Base-by-base conservation (phyloP, 2,888 invertebrate genomes). In the Elmis aenea region DNA sequence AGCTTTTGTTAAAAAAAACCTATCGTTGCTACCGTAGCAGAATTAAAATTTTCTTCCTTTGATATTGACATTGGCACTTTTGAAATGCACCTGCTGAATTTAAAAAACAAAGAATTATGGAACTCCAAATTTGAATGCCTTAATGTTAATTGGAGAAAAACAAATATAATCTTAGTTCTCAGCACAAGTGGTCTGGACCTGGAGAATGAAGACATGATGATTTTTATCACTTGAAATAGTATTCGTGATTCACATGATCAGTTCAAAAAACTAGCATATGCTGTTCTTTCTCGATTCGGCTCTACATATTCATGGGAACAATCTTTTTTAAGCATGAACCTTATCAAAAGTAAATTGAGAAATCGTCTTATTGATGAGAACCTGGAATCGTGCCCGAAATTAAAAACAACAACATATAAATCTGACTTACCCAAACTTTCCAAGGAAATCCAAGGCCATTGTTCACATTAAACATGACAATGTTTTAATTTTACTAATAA, bases 161-260 rank as follows among this genome's bases (percentile, higher is more conserved):
- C n/a, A n/a, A n/a, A n/a, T n/a, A n/a, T n/a, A n/a, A n/a, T n/a
- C n/a, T n/a, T n/a, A n/a, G 24, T 23, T 23, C 10, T 9, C 24
- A 23, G 24, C 24, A 23, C 24, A 23, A n/a, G n/a, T 3, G 10
- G 10, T 3, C 5, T 52, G n/a, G n/a, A n/a, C n/a, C n/a, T n/a
- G n/a, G n/a, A n/a, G n/a, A n/a, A n/a, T n/a, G n/a, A n/a, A n/a
- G n/a, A n/a, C n/a, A n/a, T n/a, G n/a, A n/a, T n/a, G n/a, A n/a
- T n/a, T n/a, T n/a, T n/a, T n/a, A n/a, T n/a, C n/a, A n/a, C n/a
- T n/a, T n/a, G n/a, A n/a, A n/a, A 53, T 56, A 57, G 51, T 54
- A 51, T 55, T 55, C 55, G 48, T 46, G 49, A 56, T 41, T 51
- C 43, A 40, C 52, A 40, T 30, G 47, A 48, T 52, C 48, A 54